Conservation (phyloP, 2,888 invertebrate genomes). For the Spisula solida region DNA sequence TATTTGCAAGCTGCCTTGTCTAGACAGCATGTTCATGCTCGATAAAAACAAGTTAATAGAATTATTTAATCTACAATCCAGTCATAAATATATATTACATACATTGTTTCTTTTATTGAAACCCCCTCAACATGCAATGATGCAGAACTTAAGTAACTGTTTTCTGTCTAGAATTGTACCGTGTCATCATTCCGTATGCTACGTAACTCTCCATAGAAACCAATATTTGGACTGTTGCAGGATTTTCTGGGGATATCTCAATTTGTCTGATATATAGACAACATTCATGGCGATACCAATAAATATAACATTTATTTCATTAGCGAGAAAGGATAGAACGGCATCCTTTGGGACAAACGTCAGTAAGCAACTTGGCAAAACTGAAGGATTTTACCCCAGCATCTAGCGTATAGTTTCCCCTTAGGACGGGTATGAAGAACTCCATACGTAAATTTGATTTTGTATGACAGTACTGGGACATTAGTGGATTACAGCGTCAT, state of each 20-base stretch:
- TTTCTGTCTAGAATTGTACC: neutral
- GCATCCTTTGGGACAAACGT: neutral
- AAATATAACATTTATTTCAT: slow-evolving; percentile 18
- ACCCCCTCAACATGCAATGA: neutral
- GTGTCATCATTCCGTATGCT: neutral
- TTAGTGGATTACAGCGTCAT: neutral
- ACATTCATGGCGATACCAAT: slow-evolving; percentile 14
- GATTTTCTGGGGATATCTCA: slow-evolving; percentile 1
- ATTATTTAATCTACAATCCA: neutral
- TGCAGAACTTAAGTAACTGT: neutral
- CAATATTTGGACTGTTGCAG: slow-evolving; percentile 16
- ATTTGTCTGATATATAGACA: slow-evolving; percentile 17
- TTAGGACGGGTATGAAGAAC: neutral
- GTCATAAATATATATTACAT: neutral
- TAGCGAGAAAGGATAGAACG: slow-evolving; percentile 19
- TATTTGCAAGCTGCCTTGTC: neutral
- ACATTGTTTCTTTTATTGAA: neutral
- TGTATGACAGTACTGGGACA: neutral
- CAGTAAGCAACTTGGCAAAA: slow-evolving; percentile 1
- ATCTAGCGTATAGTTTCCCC: neutral
- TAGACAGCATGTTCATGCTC: neutral
- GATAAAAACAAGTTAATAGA: neutral
- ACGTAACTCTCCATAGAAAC: neutral
- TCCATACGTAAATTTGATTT: slow-evolving; percentile 1
- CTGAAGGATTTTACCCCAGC: slow-evolving; percentile 15